These are phyloP conservation scores for Melinopterus prodromus DNA, from an alignment of 2,888 invertebrate genomes.

Conservation along the genomic window DNA sequence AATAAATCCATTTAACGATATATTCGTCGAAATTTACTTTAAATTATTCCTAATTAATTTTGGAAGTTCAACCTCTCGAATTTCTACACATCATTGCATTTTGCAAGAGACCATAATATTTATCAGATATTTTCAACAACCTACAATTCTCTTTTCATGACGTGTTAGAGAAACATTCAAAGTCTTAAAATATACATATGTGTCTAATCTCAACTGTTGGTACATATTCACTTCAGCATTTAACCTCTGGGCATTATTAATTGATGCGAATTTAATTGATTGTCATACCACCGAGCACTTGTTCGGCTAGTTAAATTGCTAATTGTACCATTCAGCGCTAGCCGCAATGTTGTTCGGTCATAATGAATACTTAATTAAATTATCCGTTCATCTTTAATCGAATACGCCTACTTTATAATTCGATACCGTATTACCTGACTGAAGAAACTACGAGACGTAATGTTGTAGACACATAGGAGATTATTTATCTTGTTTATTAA, in stretches of 20 bases:
- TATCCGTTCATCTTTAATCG: conserved; percentile 17
- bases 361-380: conserved; percentile 17
- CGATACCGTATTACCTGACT: conserved; percentile 10
- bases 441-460: conserved; percentile 6
- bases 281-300: not conserved
- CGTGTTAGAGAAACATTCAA: not conserved
- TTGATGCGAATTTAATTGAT: not conserved
- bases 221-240: not conserved
- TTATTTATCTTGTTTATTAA: not conserved
- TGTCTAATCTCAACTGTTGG: not conserved
- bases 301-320: not conserved
- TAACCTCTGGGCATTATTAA: not conserved
- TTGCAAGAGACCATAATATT: not conserved
- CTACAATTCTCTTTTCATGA: not conserved
- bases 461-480: conserved; percentile 12
- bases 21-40: not conserved
- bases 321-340: not conserved
- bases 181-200: not conserved
- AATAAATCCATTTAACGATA: not conserved
- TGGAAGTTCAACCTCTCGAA: not conserved
- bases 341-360: not conserved
- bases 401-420: conserved; percentile 16
- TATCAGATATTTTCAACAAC: not conserved
- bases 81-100: not conserved
- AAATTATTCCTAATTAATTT: too few species aligned